Evolutionary conservation across 2,113 vertebrate genomes (phyloP).

Genomic region (Oreotragus oreotragus): DNA sequence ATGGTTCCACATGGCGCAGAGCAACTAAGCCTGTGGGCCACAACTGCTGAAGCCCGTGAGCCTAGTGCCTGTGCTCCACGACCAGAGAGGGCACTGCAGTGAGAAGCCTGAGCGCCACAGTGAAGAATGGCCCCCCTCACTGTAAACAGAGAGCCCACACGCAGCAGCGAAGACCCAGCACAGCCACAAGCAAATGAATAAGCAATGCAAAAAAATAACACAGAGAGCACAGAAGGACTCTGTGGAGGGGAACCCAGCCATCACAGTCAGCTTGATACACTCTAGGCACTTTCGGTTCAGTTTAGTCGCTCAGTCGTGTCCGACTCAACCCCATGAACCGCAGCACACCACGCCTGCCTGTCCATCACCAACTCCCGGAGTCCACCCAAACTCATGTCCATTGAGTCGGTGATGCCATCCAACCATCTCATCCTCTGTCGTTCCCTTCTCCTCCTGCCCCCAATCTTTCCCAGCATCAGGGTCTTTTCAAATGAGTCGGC

Average conservation of each 20-base stretch:
- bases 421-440: not conserved
- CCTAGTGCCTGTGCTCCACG: not conserved
- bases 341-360: not conserved
- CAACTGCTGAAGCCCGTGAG: not conserved
- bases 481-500: not conserved
- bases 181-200: not conserved
- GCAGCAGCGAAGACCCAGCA: not conserved
- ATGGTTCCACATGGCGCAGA: not conserved
- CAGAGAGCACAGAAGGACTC: not conserved
- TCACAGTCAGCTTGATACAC: not conserved
- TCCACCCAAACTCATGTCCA: not conserved
- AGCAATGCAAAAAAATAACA: fast-evolving
- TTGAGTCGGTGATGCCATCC: not conserved
- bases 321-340: fast-evolving
- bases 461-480: not conserved
- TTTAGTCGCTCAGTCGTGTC: fast-evolving
- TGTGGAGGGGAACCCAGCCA: not conserved
- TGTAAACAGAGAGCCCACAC: not conserved
- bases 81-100: not conserved
- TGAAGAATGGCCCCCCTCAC: fast-evolving
- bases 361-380: not conserved
- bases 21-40: not conserved
- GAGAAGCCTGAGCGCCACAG: fast-evolving
- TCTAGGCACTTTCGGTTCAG: not conserved
- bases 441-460: not conserved